Conservation (phyloP, 2,113 vertebrate species). For the Miniopterus natalensis region DNA sequence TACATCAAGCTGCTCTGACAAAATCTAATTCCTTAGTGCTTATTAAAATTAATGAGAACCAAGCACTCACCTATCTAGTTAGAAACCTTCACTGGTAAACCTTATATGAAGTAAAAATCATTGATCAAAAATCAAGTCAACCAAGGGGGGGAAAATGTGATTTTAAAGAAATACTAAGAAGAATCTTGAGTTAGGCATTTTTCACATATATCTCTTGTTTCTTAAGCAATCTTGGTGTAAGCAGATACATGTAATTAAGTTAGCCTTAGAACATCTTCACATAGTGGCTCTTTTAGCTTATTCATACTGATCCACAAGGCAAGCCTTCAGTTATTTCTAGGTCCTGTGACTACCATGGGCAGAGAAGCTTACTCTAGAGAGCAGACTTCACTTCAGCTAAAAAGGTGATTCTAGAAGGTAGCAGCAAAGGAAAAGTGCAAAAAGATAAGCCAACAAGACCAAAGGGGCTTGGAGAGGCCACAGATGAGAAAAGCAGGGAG, state of each 20-base stretch:
- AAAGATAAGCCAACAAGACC: neutral
- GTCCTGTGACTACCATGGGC: neutral
- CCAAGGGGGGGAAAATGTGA: neutral
- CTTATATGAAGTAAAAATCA: neutral
- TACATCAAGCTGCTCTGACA: neutral
- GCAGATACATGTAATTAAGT: neutral
- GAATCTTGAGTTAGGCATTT: neutral
- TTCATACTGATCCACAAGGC: neutral
- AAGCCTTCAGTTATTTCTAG: neutral
- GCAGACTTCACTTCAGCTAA: neutral
- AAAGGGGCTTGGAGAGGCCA: fast-evolving
- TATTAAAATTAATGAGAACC: neutral
- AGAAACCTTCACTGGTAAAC: neutral
- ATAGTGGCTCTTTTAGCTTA: neutral
- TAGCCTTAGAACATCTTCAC: neutral
- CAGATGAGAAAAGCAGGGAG: neutral
- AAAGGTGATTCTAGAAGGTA: neutral
- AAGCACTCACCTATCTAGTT: neutral
- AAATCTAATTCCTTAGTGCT: neutral
- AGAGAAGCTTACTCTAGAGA: neutral
- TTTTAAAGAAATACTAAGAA: neutral
- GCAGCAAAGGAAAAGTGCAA: neutral
- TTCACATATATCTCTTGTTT: neutral
- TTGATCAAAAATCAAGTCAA: neutral
- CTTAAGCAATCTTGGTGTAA: neutral